Base-by-base conservation (phyloP, 2,888 invertebrate genomes). In the Cenopis cana region DNA sequence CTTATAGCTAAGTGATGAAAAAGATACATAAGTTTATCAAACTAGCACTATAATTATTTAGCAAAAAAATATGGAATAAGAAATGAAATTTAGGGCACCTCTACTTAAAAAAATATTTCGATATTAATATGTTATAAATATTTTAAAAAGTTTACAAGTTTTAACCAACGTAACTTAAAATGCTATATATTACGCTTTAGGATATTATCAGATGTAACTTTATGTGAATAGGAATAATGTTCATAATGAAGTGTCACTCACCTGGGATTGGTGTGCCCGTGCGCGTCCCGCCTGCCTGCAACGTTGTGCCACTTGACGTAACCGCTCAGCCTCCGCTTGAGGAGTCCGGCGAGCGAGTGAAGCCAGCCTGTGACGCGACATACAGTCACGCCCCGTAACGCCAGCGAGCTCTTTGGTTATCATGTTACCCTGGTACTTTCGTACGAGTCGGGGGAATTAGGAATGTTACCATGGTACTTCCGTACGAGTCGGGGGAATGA, bases 261-360 rank as follows among this genome's bases (percentile, higher is more conserved):
- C 91, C 89, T 87, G 81, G 80, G 69, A 80, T 81, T 72, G 78
- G 75, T 81, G 56, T 83, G 86, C 57, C 74, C 75, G 66, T 81
- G 83, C 81, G 81, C 75, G 69, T 79, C 79, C 59, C 78, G 79
- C 80, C 89, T 87, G 83, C 90, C 92, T 91, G 91, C 91, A 91
- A 93, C 88, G 89, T 93, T 95, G 93, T 97, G 96, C 90, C 97
- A 95, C 94, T 97, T 97, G 84, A 97, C 96, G 93, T 97, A 97
- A 78, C 96, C 96, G 85, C 96, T 96, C 90, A 97, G 96, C 85
- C 97, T 95, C 89, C 96, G 96, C 93, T 97, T 97, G 90, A 95
- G 94, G 85, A 95, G 94, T 90, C 95, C 95, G 88, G 95, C 94
- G 89, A 95, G 91, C 86, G 95, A 95, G 94, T 95, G 95, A 93